Base-by-base conservation (phyloP, 2,888 invertebrate genomes). In the Oasisia sp. region DNA sequence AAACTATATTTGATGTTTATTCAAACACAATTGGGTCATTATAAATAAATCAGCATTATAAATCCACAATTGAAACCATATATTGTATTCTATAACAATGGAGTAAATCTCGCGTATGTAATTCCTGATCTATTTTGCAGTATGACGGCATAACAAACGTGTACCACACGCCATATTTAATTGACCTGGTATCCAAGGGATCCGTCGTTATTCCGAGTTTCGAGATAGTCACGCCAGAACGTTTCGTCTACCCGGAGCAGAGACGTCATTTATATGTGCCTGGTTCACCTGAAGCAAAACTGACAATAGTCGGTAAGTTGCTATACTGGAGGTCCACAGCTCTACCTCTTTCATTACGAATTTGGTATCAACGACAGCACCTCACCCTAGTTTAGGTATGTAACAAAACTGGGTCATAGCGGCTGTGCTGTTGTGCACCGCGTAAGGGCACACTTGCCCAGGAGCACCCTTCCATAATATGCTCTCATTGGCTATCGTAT, bases 191-290 rank as follows among this genome's bases (percentile, higher is more conserved):
- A 94, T 99, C 98, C 96, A 95, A 94, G 91, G 95, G 94, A 32
- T 95, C 98, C 0, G 98, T 98, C 96, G 98, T 98, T 92, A 98
- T 99, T 97, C 98, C 99, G 95, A 99, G 99, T 96, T 98, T 99
- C 97, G 98, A 99, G 96, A 98, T 99, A 0, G 98, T 98, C 96
- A 98, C 99, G 9, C 99, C 99, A 0, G 99, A 99, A 96, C 98
- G 0, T 98, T 90, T 44, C 90, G 27, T 38, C 38, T 44, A 45
- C 94, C 98, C 99, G 0, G 99, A 99, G 96, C 98, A 98, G 94
- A 98, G 98, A 93, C 97, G 98, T 95, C 98, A 98, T 94, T 98
- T 98, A 97, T 99, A 99, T 96, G 98, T 99, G 91, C 99, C 98
- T 96, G 99, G 99, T 0, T 99, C 99, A 0, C 98, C 99, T 96